These are phyloP conservation scores for Acleris literana DNA, from an alignment of 2,888 invertebrate genomes.

Conservation along the genomic window DNA sequence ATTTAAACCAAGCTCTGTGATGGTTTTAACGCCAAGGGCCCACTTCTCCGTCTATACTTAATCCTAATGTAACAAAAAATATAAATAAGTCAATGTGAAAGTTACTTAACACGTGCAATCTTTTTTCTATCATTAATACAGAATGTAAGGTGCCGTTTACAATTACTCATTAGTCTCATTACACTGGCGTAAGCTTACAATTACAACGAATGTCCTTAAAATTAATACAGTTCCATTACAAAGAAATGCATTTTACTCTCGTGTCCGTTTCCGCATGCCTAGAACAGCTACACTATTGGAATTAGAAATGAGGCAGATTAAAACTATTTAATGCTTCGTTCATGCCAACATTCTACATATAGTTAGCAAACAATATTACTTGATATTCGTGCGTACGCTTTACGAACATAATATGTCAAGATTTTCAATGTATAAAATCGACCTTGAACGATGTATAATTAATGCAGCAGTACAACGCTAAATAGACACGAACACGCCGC, in stretches of 20 bases:
- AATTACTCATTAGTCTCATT: conserved; percentile 41
- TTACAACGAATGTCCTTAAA: conserved; percentile 30
- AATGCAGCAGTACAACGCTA: conserved; percentile 24
- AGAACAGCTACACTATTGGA: conserved; percentile 25
- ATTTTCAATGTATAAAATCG: conserved; percentile 14
- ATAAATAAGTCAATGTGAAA: conserved; percentile 78
- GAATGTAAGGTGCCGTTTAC: conserved; percentile 58
- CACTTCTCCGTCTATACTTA: conserved; percentile 66
- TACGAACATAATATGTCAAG: conserved; percentile 24
- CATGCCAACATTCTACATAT: not conserved
- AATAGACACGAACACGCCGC: conserved; percentile 19
- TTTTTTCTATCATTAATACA: conserved; percentile 60
- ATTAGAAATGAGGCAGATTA: conserved; percentile 24
- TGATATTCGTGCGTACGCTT: conserved; percentile 28
- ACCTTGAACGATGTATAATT: conserved; percentile 29
- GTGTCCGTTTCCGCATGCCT: conserved; percentile 11
- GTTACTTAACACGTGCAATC: conserved; percentile 80
- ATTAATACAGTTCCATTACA: conserved; percentile 25
- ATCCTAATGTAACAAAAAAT: conserved; percentile 77
- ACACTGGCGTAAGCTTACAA: conserved; percentile 58
- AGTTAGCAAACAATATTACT: conserved; percentile 26
- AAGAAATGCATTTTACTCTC: conserved; percentile 26
- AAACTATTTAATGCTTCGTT: conserved; percentile 10
- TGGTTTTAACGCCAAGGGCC: conserved; percentile 55
- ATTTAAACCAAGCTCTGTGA: conserved; percentile 35